Evolutionary conservation across 2,113 vertebrate genomes (phyloP).

Genomic region (Sylvia atricapilla): DNA sequence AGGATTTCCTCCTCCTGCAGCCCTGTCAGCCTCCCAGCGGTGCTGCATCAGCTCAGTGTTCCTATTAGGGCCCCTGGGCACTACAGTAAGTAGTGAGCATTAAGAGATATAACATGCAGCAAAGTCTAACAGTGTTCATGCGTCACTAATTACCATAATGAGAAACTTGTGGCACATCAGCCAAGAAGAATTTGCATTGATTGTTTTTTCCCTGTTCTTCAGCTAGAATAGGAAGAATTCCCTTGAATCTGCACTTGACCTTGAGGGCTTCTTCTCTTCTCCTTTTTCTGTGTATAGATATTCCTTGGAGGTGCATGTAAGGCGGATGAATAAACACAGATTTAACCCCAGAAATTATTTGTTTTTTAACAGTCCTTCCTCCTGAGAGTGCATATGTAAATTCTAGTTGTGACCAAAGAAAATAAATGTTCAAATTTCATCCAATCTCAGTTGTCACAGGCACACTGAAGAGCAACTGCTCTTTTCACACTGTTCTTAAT

Average conservation of each 20-base stretch:
- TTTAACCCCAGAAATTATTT: not conserved
- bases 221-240: slow-evolving; percentile 2
- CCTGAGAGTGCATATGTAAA: not conserved
- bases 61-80: not conserved
- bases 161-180: not conserved
- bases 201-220: not conserved
- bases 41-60: not conserved
- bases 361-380: not conserved
- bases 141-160: slow-evolving; percentile 51
- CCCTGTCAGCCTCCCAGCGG: not conserved
- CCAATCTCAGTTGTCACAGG: not conserved
- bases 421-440: not conserved
- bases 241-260: not conserved
- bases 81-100: slow-evolving; percentile 7
- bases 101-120: slow-evolving; percentile 14
- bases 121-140: slow-evolving; percentile 28
- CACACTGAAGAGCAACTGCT: not conserved
- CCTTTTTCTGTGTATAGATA: not conserved
- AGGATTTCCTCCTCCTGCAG: not conserved
- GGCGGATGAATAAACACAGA: not conserved
- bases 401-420: not conserved
- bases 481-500: not conserved
- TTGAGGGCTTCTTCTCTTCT: not conserved
- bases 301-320: not conserved
- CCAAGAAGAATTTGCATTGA: slow-evolving; percentile 37